These are phyloP conservation scores for Nemotelus nigrinus DNA, from an alignment of 2,888 invertebrate genomes.

Conservation along the genomic window DNA sequence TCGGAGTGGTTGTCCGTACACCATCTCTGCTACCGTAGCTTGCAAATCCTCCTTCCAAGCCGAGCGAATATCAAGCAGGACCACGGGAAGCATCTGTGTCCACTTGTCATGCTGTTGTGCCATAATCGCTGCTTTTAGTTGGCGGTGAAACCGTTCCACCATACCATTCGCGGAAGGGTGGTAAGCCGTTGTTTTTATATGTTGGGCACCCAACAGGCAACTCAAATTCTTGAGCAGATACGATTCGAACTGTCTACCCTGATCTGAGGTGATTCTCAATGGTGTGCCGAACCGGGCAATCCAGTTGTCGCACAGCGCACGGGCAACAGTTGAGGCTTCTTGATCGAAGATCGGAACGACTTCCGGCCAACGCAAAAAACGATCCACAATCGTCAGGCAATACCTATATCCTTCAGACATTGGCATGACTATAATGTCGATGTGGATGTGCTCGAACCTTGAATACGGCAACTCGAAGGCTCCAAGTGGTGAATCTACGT, in stretches of 20 bases:
- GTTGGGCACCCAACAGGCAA: constrained; percentile 29
- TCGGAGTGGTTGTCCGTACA: too few species aligned
- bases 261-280: constrained; percentile 42
- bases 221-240: constrained; percentile 41
- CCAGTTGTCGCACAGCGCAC: constrained; percentile 30
- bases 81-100: too few species aligned
- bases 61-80: too few species aligned
- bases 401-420: not conserved
- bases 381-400: not conserved
- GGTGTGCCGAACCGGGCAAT: constrained; percentile 49
- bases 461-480: too few species aligned
- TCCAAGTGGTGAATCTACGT: too few species aligned
- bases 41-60: too few species aligned
- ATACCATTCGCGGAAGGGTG: constrained; percentile 46
- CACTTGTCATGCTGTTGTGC: too few species aligned
- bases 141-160: constrained; percentile 45
- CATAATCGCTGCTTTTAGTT: constrained; percentile 41
- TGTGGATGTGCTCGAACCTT: constrained; percentile 8
- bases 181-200: constrained; percentile 45
- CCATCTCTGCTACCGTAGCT: too few species aligned
- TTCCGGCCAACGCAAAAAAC: not conserved
- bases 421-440: not conserved
- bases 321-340: not conserved
- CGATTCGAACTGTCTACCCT: constrained; percentile 48
- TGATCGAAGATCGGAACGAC: not conserved